Percentiles rank a stretch among this genome's conserved stretches.
Evolutionary conservation across 2,113 vertebrate genomes (phyloP).

Genomic region (Phrynocephalus versicolor): DNA sequence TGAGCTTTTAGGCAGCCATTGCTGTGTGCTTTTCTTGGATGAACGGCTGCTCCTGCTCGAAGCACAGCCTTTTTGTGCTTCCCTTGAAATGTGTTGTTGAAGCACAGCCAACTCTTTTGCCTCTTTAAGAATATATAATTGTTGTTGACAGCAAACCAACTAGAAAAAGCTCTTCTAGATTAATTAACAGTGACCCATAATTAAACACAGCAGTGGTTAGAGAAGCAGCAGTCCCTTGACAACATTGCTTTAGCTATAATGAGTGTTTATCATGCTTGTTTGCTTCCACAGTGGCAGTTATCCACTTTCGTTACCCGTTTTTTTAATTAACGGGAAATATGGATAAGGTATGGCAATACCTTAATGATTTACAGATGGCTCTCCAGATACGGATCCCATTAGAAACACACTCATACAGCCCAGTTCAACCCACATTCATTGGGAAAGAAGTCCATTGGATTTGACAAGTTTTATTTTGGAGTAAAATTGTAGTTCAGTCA

Average conservation of each 20-base stretch:
- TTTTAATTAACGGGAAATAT: slow-evolving; percentile 60
- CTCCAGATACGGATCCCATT: slow-evolving; percentile 6
- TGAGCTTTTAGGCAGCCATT: not conserved
- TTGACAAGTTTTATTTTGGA: not conserved
- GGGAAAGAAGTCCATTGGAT: not conserved
- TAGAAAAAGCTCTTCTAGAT: slow-evolving; percentile 60
- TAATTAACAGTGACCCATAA: slow-evolving; percentile 71
- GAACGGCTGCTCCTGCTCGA: slow-evolving; percentile 23
- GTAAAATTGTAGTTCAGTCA: not conserved
- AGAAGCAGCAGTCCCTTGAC: slow-evolving; percentile 56
- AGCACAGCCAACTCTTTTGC: slow-evolving; percentile 35
- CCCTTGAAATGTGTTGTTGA: slow-evolving; percentile 35
- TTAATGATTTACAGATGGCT: slow-evolving; percentile 6
- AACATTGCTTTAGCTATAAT: slow-evolving; percentile 62
- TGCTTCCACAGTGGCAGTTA: slow-evolving; percentile 47
- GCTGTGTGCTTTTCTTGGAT: slow-evolving; percentile 15
- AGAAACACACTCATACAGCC: not conserved
- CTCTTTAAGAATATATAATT: slow-evolving; percentile 66
- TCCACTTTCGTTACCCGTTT: slow-evolving; percentile 52
- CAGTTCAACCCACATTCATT: not conserved
- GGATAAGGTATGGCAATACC: slow-evolving; percentile 48
- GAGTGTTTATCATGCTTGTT: slow-evolving; percentile 61
- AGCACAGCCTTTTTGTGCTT: slow-evolving; percentile 15
- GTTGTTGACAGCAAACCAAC: slow-evolving; percentile 57
- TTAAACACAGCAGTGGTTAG: slow-evolving; percentile 64